Base-by-base conservation (phyloP, 2,888 invertebrate genomes). In the Nomada hirtipes region DNA sequence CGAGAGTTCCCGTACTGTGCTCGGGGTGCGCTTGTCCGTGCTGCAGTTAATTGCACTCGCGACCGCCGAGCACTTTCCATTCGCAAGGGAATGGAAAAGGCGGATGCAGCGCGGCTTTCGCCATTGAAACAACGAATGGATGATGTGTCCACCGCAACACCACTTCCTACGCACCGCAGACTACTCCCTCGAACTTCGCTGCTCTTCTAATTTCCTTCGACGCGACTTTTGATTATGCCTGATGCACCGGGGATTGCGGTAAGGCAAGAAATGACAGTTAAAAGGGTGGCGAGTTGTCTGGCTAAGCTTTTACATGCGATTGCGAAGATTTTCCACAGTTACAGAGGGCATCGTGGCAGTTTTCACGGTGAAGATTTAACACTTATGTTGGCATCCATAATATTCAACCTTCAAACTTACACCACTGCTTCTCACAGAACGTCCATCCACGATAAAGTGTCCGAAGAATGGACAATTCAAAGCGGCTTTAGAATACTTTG, bases 11-110 rank as follows among this genome's bases (percentile, higher is more conserved):
- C 63, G 55, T 59, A 70, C 72, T 20, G 71, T 63, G 76, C 64
- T 72, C 68, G 59, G 68, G 20, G 72, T 63, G 64, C 67, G 79
- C 61, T 74, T 76, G 76, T 70, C 83, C 76, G 78, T 72, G 71
- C 69, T 63, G 82, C 84, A 79, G 81, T 84, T 89, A 89, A 87
- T 85, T 89, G 88, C 88, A 77, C 82, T 77, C 77, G 87, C 83
- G 81, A 64, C 67, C 76, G 26, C 26, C 76, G 52, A 77, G 75
- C 81, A 73, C 87, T 84, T 82, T 86, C 84, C 79, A 68, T 73
- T 79, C 71, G 63, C 76, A 26, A 10, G 59, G 63, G 76, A 64
- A 74, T 53, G 68, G 61, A 55, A 65, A 53, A 68, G 63, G 50
- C 18, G 65, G 26, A 15, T 47, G 59, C 15, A 20, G 44, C 36